phyloP scores from a whole-genome alignment of 1,140 invertebrate species.

The Colletes latitarsis region DNA sequence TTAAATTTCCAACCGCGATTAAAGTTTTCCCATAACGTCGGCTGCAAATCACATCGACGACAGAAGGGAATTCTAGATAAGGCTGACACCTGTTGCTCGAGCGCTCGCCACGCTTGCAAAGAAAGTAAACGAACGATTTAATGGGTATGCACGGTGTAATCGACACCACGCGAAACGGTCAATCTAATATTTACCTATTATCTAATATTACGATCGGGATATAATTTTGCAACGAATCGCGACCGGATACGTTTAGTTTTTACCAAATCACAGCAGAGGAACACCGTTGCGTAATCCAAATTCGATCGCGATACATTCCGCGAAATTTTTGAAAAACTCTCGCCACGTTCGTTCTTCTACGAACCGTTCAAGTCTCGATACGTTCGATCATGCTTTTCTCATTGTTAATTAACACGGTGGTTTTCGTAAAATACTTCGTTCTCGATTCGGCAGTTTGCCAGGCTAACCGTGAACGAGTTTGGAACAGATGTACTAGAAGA shows the following conservation, averaged over 20 bases:
- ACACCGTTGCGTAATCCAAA: neutral
- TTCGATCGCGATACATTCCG: neutral
- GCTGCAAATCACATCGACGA: neutral
- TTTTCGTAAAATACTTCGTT: conserved; percentile 18
- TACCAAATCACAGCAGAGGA: neutral
- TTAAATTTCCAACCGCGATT: neutral
- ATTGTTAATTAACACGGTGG: conserved; percentile 5
- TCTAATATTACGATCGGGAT: neutral
- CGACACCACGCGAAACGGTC: neutral
- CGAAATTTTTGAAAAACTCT: neutral
- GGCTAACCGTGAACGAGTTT: conserved; percentile 16
- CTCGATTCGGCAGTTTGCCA: conserved; percentile 16
- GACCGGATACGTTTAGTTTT: no score
- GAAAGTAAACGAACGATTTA: neutral
- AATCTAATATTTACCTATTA: neutral
- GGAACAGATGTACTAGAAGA: conserved; percentile 27
- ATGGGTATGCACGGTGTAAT: neutral
- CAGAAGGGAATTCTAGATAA: neutral
- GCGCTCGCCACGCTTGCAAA: neutral
- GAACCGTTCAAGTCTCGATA: neutral
- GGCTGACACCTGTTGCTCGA: conserved; percentile 17
- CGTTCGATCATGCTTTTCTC: no score
- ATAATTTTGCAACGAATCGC: neutral
- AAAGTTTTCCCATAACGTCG: neutral
- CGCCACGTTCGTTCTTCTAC: neutral